These are phyloP conservation scores for Littorina saxatilis DNA, from an alignment of 1,140 invertebrate species.

Conservation along the genomic window DNA sequence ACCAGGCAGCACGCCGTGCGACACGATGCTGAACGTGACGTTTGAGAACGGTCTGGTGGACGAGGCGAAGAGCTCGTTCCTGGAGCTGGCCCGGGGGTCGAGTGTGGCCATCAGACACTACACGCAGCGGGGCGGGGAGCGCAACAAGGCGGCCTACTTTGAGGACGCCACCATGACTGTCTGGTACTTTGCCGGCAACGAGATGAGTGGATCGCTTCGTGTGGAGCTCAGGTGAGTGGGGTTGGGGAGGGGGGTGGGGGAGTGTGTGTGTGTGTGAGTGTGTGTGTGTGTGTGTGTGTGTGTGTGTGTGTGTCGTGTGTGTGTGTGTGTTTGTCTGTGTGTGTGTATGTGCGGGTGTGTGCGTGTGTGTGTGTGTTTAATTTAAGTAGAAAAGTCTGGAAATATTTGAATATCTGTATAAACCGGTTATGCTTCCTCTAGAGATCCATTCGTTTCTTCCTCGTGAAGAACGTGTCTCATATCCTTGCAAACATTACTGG, in stretches of 20 bases:
- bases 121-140: neutral
- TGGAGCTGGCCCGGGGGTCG: constrained; percentile 36
- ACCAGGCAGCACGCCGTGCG: constrained; percentile 51
- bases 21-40: constrained; percentile 56
- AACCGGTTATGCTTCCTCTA: too few species aligned
- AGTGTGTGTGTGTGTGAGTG: constrained; percentile 30
- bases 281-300: constrained; percentile 17
- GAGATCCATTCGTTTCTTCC: too few species aligned
- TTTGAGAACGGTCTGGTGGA: constrained; percentile 51
- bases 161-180: constrained; percentile 42
- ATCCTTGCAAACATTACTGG: too few species aligned
- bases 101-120: constrained; percentile 22
- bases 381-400: neutral
- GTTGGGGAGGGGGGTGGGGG: too few species aligned
- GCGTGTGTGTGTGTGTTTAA: too few species aligned
- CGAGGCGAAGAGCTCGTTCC: constrained; percentile 48
- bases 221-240: constrained; percentile 35
- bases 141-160: constrained; percentile 47
- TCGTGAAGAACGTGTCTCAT: too few species aligned
- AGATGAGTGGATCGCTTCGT: constrained; percentile 45
- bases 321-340: too few species aligned
- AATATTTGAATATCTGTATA: too few species aligned
- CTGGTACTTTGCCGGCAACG: constrained; percentile 56
- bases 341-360: too few species aligned
- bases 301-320: neutral